These are phyloP conservation scores for Laupala kohalensis DNA, from an alignment of 1,140 invertebrate species.

Conservation along the genomic window DNA sequence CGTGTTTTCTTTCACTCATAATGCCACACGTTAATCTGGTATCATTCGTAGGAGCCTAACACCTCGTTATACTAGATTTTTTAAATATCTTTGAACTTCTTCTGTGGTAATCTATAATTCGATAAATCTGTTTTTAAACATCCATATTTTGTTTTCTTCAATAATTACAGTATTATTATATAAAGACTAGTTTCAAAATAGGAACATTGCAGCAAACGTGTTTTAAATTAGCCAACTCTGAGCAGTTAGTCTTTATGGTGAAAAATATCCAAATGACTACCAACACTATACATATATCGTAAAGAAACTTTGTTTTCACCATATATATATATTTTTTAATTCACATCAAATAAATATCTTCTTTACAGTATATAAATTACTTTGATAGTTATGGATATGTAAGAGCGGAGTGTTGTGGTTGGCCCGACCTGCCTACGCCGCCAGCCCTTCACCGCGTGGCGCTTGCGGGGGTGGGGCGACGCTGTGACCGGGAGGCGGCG, in stretches of 20 bases:
- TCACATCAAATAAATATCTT: conserved; percentile 9
- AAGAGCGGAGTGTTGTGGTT: neutral
- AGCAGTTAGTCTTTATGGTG: conserved; percentile 5
- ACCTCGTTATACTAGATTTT: too few relatives aligned
- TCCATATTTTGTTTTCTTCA: conserved; percentile 8
- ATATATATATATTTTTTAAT: conserved; percentile 6
- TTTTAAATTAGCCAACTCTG: conserved; percentile 8
- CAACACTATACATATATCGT: neutral
- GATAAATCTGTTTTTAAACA: neutral
- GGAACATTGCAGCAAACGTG: conserved; percentile 23
- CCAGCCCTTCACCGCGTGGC: conserved; percentile 33
- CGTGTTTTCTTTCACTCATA: too few relatives aligned
- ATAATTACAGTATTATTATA: conserved; percentile 10
- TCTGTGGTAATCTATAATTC: neutral
- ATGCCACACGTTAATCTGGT: too few relatives aligned
- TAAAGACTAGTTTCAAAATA: conserved; percentile 27
- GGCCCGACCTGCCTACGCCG: conserved; percentile 27
- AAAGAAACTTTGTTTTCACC: neutral
- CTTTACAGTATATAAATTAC: conserved; percentile 3
- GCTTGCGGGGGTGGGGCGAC: conserved; percentile 26
- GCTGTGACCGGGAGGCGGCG: conserved; percentile 22
- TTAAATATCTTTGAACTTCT: neutral
- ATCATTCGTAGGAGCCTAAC: too few relatives aligned
- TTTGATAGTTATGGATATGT: conserved; percentile 5
- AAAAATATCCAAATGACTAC: conserved; percentile 6